Evolutionary conservation across 2,888 invertebrate species (phyloP).

Genomic region (Linnaemya vulpina): DNA sequence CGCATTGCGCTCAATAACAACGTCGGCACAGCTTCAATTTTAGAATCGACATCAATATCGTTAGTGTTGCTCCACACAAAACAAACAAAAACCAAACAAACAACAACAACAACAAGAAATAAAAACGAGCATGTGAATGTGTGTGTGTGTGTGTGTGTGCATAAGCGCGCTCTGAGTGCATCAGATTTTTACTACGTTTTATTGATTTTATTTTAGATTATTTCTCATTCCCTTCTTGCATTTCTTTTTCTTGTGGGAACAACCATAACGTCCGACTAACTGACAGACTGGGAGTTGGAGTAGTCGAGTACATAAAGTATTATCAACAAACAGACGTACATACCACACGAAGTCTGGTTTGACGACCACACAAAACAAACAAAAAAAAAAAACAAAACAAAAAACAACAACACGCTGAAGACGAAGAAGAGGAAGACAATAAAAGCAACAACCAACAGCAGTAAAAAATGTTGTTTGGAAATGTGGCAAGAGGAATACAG

Average conservation of each 20-base stretch:
- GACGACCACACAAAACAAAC: conserved; percentile 56
- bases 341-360: conserved; percentile 60
- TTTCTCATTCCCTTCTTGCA: conserved; percentile 39
- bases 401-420: no score
- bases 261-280: conserved; percentile 9
- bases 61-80: conserved; percentile 41
- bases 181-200: conserved; percentile 71
- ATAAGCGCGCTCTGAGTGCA: conserved; percentile 47
- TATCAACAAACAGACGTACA: conserved; percentile 37
- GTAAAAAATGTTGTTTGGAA: conserved; percentile 43
- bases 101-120: no score
- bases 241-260: conserved; percentile 56
- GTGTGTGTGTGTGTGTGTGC: no score
- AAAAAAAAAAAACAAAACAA: not conserved
- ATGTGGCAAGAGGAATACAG: conserved; percentile 52
- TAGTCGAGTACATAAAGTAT: conserved; percentile 34
- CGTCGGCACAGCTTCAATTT: conserved; percentile 34
- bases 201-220: conserved; percentile 62
- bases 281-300: conserved; percentile 28
- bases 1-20: conserved; percentile 53
- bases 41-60: conserved; percentile 24
- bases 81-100: not conserved
- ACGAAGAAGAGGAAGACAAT: no score
- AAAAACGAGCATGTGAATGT: no score
- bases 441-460: conserved; percentile 7